A percentile compares a stretch with the other conserved stretches of the same genome.
phyloP scores from a whole-genome alignment of 2,888 invertebrate species.

The Calliphora vomitoria region DNA sequence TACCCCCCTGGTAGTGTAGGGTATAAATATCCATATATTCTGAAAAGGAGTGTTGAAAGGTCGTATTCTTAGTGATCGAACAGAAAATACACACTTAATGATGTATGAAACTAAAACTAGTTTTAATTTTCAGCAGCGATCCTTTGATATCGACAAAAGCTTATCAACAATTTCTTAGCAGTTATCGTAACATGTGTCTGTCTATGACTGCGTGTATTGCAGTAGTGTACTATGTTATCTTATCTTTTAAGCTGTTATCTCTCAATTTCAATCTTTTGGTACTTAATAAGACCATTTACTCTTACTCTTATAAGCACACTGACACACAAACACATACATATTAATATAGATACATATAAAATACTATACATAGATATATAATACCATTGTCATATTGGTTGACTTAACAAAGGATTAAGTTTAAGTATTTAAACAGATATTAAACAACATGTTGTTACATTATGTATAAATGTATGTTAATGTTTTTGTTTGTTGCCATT shows the following conservation, averaged over 20 bases:
- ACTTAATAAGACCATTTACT: slow-evolving; percentile 38
- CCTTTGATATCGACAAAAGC: not conserved
- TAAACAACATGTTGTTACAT: slow-evolving; percentile 57
- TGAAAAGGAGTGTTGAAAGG: no score
- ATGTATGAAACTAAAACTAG: no score
- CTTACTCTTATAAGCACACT: not conserved
- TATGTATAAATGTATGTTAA: not conserved
- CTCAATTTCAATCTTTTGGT: slow-evolving; percentile 44
- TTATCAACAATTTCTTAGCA: not conserved
- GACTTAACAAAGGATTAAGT: slow-evolving; percentile 63
- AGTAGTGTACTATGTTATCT: slow-evolving; percentile 17
- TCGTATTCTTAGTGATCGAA: no score
- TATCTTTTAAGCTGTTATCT: slow-evolving; percentile 49
- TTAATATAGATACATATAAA: not conserved
- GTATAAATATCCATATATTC: no score
- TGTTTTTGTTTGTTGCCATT: slow-evolving; percentile 1
- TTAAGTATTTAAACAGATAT: slow-evolving; percentile 69
- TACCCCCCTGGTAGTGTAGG: no score
- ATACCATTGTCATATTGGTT: slow-evolving; percentile 57
- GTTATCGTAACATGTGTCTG: not conserved
- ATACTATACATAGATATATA: not conserved
- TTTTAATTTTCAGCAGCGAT: no score
- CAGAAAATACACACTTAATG: no score
- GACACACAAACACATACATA: not conserved
- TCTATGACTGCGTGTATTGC: not conserved